Evolutionary conservation across 2,113 vertebrate genomes (phyloP).

Genomic region (Speoplatyrhinus poulsoni): DNA sequence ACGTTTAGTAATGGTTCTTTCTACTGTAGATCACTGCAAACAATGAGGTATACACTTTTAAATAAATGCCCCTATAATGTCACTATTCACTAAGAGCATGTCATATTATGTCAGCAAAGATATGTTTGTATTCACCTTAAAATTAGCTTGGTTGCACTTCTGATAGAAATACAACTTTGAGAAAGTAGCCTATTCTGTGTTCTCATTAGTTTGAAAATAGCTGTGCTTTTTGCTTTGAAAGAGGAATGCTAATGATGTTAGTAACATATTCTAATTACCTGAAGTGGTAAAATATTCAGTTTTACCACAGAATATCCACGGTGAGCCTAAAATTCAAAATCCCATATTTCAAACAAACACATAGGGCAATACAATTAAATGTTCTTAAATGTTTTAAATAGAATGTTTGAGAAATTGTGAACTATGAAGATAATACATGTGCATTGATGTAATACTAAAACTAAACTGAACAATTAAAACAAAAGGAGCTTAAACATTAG

Average conservation of each 20-base stretch:
- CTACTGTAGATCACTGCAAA: conserved; percentile 47
- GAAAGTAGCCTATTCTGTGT: background rate
- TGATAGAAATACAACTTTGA: background rate
- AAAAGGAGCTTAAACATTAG: background rate
- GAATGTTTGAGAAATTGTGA: conserved; percentile 40
- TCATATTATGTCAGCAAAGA: conserved; percentile 19
- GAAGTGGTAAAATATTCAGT: background rate
- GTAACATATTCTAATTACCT: background rate
- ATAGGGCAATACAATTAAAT: conserved; percentile 28
- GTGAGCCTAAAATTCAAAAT: conserved; percentile 31
- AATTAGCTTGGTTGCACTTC: background rate
- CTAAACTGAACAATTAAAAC: background rate
- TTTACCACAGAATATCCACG: conserved; percentile 13
- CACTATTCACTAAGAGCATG: conserved; percentile 40
- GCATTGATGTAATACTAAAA: conserved; percentile 47
- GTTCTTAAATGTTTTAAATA: conserved; percentile 63
- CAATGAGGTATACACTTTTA: conserved; percentile 10
- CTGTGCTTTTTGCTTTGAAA: background rate
- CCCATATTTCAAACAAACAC: conserved; percentile 45
- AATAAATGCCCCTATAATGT: conserved; percentile 16
- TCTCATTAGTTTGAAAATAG: background rate
- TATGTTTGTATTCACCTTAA: background rate
- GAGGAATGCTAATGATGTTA: background rate
- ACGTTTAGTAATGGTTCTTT: background rate
- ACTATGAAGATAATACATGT: conserved; percentile 54